phyloP scores from a whole-genome alignment of 2,797 vertebrate genomes.

The Hyperoplus lanceolatus region DNA sequence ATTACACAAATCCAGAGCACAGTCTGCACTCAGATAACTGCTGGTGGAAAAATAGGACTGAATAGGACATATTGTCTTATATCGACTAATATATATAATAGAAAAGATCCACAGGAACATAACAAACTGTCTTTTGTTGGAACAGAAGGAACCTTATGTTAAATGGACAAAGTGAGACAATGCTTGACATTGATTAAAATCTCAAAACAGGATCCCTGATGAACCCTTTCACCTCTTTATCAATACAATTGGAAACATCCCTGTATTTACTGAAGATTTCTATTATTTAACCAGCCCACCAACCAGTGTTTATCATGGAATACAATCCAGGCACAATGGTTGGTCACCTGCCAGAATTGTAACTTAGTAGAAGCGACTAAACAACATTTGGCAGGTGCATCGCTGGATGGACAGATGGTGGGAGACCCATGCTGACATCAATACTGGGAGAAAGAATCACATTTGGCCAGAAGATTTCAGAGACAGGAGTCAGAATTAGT shows the following conservation, averaged over 20 bases:
- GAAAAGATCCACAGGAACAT: constrained; percentile 3
- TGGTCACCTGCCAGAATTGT: constrained; percentile 66
- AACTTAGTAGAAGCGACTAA: constrained; percentile 64
- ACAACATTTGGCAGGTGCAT: constrained; percentile 63
- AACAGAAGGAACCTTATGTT: not conserved
- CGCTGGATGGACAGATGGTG: constrained; percentile 67
- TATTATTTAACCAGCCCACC: constrained; percentile 31
- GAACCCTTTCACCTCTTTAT: constrained; percentile 31
- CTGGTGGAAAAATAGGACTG: not conserved
- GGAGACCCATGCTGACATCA: constrained; percentile 55
- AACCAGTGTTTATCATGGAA: constrained; percentile 50
- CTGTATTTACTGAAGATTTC: constrained; percentile 44
- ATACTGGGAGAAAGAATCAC: constrained; percentile 38
- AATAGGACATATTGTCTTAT: not conserved
- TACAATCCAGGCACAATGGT: constrained; percentile 64
- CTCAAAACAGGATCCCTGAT: constrained; percentile 24
- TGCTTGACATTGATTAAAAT: constrained; percentile 25
- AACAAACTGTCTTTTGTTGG: not conserved
- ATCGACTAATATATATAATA: not conserved
- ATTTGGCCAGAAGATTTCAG: constrained; percentile 51
- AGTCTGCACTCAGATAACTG: constrained; percentile 17
- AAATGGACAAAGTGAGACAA: not conserved
- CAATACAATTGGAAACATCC: constrained; percentile 6
- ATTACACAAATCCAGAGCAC: constrained; percentile 44
- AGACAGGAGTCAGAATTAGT: constrained; percentile 36